A percentile compares a stretch with the other conserved stretches of the same genome.
Conservation (phyloP, 2,888 invertebrate genomes). For the Osmoderma eremita region DNA sequence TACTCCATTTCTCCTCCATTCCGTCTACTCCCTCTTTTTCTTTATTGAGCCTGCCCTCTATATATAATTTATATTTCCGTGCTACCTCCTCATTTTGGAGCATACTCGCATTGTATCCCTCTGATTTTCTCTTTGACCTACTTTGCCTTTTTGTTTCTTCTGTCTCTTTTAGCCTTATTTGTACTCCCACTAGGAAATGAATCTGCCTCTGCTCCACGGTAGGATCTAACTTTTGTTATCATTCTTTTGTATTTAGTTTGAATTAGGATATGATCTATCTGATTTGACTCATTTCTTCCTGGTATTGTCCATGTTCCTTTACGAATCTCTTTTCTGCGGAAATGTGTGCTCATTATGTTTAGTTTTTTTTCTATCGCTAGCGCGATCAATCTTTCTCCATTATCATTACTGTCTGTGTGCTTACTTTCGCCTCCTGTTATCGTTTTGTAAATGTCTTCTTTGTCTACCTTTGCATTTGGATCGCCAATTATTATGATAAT, state of each 20-base stretch:
- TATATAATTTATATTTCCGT: not conserved
- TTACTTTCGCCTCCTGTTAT: slow-evolving; percentile 35
- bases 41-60: not conserved
- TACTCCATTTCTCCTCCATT: not conserved
- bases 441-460: slow-evolving; percentile 26
- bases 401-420: slow-evolving; percentile 35
- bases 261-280: not conserved
- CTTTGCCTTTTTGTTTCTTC: not conserved
- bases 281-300: not conserved
- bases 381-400: slow-evolving; percentile 38
- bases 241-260: not conserved
- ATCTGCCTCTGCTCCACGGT: not conserved
- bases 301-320: no score
- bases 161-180: not conserved
- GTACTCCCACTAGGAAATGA: not conserved
- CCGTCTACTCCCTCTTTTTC: not conserved
- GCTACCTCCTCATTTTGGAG: no score
- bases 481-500: not conserved
- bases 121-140: not conserved
- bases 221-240: slow-evolving; percentile 2
- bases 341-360: not conserved
- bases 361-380: slow-evolving; percentile 40
- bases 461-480: slow-evolving; percentile 26
- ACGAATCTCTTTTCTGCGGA: not conserved
- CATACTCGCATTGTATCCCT: not conserved